Percentiles rank a stretch among this genome's conserved stretches.
These are phyloP conservation scores for Malurus splendens DNA, from an alignment of 2,797 vertebrate genomes.

Conservation along the genomic window DNA sequence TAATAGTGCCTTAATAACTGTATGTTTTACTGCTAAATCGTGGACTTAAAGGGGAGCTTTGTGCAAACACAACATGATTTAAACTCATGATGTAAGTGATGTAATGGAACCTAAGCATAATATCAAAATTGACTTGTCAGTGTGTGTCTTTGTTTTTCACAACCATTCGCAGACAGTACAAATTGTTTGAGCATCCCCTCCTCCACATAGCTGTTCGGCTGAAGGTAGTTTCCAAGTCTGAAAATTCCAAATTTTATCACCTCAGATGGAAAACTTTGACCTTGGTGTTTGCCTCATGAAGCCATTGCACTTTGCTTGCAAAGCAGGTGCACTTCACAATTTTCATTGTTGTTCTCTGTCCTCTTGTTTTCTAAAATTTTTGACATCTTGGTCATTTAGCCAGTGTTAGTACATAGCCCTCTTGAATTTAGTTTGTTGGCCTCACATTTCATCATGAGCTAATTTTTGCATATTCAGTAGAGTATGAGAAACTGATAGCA, in stretches of 20 bases:
- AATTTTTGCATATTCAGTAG: neutral
- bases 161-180: neutral
- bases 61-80: neutral
- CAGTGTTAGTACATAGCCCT: neutral
- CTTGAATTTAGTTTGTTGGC: neutral
- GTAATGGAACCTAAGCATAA: neutral
- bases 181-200: neutral
- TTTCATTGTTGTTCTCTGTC: neutral
- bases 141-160: neutral
- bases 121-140: neutral
- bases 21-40: neutral
- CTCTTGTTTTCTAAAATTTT: neutral
- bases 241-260: neutral
- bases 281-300: rapidly evolving
- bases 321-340: neutral
- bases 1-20: neutral
- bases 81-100: neutral
- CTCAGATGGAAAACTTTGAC: neutral
- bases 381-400: neutral
- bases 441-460: neutral
- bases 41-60: neutral
- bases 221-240: neutral
- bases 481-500: neutral
- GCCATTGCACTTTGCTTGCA: neutral
- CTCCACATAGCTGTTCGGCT: neutral